Conservation (phyloP, 2,888 invertebrate species). For the Drosophila putrida region DNA sequence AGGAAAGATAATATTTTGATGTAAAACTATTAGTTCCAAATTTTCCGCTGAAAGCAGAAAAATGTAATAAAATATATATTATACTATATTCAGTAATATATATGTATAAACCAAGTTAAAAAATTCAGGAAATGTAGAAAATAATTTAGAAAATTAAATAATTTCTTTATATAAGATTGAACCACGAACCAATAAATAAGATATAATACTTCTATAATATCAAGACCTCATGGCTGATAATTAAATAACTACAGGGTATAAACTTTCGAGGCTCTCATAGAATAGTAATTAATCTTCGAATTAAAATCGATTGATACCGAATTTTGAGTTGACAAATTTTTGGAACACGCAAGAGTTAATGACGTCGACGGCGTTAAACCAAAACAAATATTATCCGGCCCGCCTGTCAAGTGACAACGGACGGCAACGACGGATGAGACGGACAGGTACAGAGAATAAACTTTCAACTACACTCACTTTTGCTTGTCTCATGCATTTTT, state of each 20-base stretch:
- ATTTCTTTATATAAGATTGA: too few species aligned
- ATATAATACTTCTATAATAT: too few species aligned
- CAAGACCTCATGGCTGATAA: too few species aligned
- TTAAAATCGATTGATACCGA: slow-evolving; percentile 51
- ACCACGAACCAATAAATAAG: too few species aligned
- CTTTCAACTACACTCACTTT: slow-evolving; percentile 26
- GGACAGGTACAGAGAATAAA: slow-evolving; percentile 11
- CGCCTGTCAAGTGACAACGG: slow-evolving; percentile 13
- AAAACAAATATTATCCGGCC: slow-evolving; percentile 50
- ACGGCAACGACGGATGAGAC: background rate
- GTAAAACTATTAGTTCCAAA: too few species aligned
- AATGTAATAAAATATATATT: too few species aligned
- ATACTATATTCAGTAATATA: too few species aligned
- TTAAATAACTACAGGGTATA: background rate
- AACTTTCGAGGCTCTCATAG: background rate
- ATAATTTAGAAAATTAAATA: too few species aligned
- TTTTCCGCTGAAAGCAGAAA: too few species aligned
- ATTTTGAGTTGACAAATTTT: slow-evolving; percentile 48
- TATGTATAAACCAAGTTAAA: too few species aligned
- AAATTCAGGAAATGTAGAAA: too few species aligned
- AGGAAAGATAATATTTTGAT: too few species aligned
- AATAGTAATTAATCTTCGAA: slow-evolving; percentile 45
- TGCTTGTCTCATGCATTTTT: slow-evolving; percentile 63
- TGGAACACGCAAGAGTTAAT: slow-evolving; percentile 44
- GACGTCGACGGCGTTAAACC: slow-evolving; percentile 52